Conservation (phyloP, 2,888 invertebrate genomes). For the Drosophila pegasa region DNA sequence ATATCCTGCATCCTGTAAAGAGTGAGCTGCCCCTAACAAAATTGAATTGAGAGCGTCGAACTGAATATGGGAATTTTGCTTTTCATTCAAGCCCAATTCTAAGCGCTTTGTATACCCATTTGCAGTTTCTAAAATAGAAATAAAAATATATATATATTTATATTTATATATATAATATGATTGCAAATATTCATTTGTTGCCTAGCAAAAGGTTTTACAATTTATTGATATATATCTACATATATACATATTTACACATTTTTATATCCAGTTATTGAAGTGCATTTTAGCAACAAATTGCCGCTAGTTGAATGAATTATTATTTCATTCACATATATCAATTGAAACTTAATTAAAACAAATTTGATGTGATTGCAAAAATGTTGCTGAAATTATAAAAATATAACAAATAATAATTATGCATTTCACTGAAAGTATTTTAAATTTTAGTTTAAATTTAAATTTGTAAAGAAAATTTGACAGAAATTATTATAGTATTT, state of each 20-base stretch:
- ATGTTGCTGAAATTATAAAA: background rate
- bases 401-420: background rate
- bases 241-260: too few species aligned
- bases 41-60: background rate
- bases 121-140: background rate
- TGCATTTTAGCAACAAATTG: background rate
- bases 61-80: background rate
- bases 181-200: conserved; percentile 4
- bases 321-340: background rate
- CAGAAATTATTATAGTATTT: too few species aligned
- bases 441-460: too few species aligned
- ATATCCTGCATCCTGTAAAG: background rate
- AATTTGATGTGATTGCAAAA: background rate
- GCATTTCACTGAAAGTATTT: background rate
- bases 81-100: background rate
- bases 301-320: background rate
- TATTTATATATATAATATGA: too few species aligned
- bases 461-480: too few species aligned
- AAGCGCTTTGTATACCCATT: background rate
- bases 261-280: background rate
- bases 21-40: background rate
- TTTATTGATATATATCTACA: background rate
- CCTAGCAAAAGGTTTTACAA: conserved; percentile 12
- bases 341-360: conserved; percentile 4
- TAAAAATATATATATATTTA: background rate